Evolutionary conservation across 2,888 invertebrate species (phyloP).

Genomic region (Criorhina ranunculi): DNA sequence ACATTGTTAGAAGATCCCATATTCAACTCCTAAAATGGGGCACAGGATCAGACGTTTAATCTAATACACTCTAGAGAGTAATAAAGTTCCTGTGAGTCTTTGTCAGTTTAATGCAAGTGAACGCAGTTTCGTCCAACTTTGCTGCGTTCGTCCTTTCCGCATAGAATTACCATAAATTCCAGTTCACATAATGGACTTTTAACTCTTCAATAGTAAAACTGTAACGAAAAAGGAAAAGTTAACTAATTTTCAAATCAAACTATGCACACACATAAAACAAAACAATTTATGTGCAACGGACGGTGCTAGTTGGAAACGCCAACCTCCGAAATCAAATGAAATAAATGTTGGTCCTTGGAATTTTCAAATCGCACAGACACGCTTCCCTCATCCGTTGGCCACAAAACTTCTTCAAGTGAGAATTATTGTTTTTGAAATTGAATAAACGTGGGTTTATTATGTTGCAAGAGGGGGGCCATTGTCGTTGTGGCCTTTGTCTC

Average conservation of each 20-base stretch:
- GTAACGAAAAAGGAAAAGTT: not conserved
- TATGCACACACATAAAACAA: constrained; percentile 10
- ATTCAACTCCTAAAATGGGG: too few species aligned
- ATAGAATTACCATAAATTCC: too few species aligned
- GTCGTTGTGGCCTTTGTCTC: constrained; percentile 24
- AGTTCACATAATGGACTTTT: not conserved
- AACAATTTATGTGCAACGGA: constrained; percentile 37
- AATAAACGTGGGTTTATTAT: constrained; percentile 62
- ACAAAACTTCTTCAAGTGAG: constrained; percentile 58
- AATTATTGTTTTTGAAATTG: constrained; percentile 67
- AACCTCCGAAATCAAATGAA: not conserved
- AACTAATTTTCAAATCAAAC: not conserved
- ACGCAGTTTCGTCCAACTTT: too few species aligned
- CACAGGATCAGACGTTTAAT: too few species aligned
- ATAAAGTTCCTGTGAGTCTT: too few species aligned
- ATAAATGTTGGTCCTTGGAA: not conserved
- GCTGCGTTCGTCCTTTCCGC: too few species aligned
- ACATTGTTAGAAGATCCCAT: too few species aligned
- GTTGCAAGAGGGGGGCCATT: constrained; percentile 8
- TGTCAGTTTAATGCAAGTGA: too few species aligned
- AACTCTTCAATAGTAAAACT: not conserved
- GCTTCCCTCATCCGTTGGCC: not conserved
- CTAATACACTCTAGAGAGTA: too few species aligned
- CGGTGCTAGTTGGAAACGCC: not conserved
- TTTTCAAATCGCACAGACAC: not conserved